Percentiles rank a stretch among this genome's conserved stretches.
Evolutionary conservation across 2,113 vertebrate genomes (phyloP).

Genomic region (Actenoides hombroni): DNA sequence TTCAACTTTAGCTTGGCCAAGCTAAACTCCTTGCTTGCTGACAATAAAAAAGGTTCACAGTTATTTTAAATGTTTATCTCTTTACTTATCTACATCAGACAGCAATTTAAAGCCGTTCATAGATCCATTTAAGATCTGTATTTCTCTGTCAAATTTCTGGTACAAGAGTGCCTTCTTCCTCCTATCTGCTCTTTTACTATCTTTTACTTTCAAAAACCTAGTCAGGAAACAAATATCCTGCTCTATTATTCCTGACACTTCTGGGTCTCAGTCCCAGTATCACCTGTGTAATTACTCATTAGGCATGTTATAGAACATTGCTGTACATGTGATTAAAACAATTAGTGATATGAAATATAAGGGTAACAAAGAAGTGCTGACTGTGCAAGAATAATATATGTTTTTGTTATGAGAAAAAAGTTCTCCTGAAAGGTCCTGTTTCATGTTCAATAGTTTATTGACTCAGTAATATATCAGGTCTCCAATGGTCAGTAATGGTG

Average conservation of each 20-base stretch:
- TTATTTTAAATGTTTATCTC: background rate
- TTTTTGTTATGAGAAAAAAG: slow-evolving; percentile 52
- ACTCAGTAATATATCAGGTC: slow-evolving; percentile 68
- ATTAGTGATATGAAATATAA: slow-evolving; percentile 71
- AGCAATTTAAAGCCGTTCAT: background rate
- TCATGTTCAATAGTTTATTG: slow-evolving; percentile 68
- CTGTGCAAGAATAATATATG: slow-evolving; percentile 61
- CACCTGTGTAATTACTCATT: slow-evolving; percentile 56
- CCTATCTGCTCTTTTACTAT: background rate
- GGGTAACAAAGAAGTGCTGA: slow-evolving; percentile 62
- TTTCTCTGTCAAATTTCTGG: background rate
- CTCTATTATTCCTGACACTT: slow-evolving; percentile 12
- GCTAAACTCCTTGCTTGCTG: background rate
- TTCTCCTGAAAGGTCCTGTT: slow-evolving; percentile 66
- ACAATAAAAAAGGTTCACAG: background rate
- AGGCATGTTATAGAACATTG: slow-evolving; percentile 54
- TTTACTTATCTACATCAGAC: background rate
- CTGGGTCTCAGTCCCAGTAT: slow-evolving; percentile 32
- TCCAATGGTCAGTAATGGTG: slow-evolving; percentile 60
- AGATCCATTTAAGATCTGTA: background rate
- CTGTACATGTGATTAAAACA: slow-evolving; percentile 54
- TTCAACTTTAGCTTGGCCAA: background rate
- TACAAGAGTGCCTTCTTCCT: background rate
- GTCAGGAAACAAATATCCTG: background rate
- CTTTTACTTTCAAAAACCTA: background rate